A percentile compares a stretch with the other conserved stretches of the same genome.
These are phyloP conservation scores for Calameuta filiformis DNA, from an alignment of 2,888 invertebrate species.

Conservation along the genomic window DNA sequence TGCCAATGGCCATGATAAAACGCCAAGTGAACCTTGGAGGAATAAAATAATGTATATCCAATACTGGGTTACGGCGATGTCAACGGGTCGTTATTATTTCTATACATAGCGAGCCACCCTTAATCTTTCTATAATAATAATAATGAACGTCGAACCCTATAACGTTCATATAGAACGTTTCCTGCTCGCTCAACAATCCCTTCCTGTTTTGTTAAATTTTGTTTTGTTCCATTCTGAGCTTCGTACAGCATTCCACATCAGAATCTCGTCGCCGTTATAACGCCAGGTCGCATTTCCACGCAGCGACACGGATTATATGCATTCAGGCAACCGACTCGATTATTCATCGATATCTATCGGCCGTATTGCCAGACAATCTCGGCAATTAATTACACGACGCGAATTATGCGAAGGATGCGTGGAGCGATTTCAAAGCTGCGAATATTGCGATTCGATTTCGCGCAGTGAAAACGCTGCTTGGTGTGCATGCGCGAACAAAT, in stretches of 20 bases:
- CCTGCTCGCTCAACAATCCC: not conserved
- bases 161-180: too few species aligned
- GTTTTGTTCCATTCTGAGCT: not conserved
- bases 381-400: conserved; percentile 5
- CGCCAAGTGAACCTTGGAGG: too few species aligned
- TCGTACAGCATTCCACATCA: not conserved
- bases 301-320: conserved; percentile 10
- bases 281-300: not conserved
- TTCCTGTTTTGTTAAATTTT: not conserved
- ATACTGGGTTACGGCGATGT: too few species aligned
- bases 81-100: too few species aligned
- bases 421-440: not conserved
- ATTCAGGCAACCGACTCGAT: conserved; percentile 8
- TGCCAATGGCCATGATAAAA: too few species aligned
- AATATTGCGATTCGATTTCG: not conserved
- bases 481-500: not conserved
- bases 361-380: conserved; percentile 7
- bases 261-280: not conserved
- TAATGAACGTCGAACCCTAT: too few species aligned
- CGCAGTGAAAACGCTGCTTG: not conserved
- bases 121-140: too few species aligned
- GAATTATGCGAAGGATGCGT: not conserved
- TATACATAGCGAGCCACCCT: too few species aligned
- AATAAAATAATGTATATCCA: too few species aligned
- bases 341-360: conserved; percentile 12